Base-by-base conservation (phyloP, 2,888 invertebrate genomes). In the Pammene fasciana region DNA sequence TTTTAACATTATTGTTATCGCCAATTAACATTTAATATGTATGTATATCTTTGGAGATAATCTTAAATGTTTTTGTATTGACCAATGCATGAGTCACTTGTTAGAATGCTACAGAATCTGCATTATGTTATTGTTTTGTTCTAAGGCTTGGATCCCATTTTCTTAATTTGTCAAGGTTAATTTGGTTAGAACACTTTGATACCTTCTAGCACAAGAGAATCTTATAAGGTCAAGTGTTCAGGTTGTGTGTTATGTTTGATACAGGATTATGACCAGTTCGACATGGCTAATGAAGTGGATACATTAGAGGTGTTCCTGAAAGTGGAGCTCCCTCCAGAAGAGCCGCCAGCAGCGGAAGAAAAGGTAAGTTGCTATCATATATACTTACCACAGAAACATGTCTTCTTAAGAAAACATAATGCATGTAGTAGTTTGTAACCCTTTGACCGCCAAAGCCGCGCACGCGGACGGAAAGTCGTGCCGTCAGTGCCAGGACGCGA, bases 261-360 rank as follows among this genome's bases (percentile, higher is more conserved):
- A 71, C 88, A 97, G 97, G 98, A 98, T 87, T 99, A 98, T 89
- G 97, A 98, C 85, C 96, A 95, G 81, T 98, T 99, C 90, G 97
- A 97, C 87, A 90, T 97, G 89, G 96, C 98, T 18, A 97, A 98
- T 90, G 99, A 99, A 94, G 94, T 96, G 76, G 97, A 98, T 82
- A 96, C 96, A 76, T 93, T 98, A 88, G 97, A 98, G 85, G 95
- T 96, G 83, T 98, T 98, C 86, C 90, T 98, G 71, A 97, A 97
- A 88, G 83, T 97, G 76, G 95, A 95, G 76, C 93, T 94, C 1
- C 94, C 94, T 9, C 86, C 90, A n/a, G 91, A 91, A 75, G 84
- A 84, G 67, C 80, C 84, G 59, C 78, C 80, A 59, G 81, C 81
- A 74, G 78, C 78, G 72, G 85, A 86, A 60, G 72, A 70, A 71